Evolutionary conservation across 2,888 invertebrate species (phyloP), one percentile per base, ranked within the genome.

Genomic region (Caenorhabditis angaria): DNA sequence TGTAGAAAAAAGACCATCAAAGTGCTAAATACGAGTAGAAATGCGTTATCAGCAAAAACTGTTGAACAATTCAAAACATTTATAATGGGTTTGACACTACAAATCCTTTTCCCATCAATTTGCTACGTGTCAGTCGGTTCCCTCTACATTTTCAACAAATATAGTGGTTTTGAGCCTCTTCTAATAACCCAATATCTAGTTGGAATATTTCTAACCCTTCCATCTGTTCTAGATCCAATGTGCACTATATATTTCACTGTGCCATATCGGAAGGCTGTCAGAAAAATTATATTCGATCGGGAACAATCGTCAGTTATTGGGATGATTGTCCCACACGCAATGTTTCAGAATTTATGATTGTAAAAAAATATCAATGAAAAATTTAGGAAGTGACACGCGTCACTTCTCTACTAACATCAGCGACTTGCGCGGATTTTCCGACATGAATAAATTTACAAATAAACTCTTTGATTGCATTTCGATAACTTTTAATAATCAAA

Each of bases 1-100:
- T 70, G 70, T 61, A 41, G 61, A 8, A 41, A 48, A n/a, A 25
- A 58, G 8, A 50, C 70, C 6, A 8, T 65, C 28, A 65, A 62
- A 28, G 51, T 65, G 22, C 22, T 70, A 10, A 51, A 62, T 14
- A n/a, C 12, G 12, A 63, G 35, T 14, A 22, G n/a, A 12, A 51
- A 32, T 18, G 41, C 64, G 0, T 24, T 64, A 14, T 69, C 69
- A 3, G 20, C 4, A 10, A 50, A 50, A 4, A 64, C 51, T 51
- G 25, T 48, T 3, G 1, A 14, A 18, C 63, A 63, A 56, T 60
- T 69, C 22, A 32, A 51, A 25, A 53, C 64, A 14, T n/a, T 69
- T n/a, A 53, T 29, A 5, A 60, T 64, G 63, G 70, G 70, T 35
- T 57, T 70, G 1, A 61, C 53, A 28, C 57, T 70, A 25, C 70